A percentile compares a stretch with the other conserved stretches of the same genome.
phyloP scores from a whole-genome alignment of 2,113 vertebrate genomes.

The Prietella phreatophila region DNA sequence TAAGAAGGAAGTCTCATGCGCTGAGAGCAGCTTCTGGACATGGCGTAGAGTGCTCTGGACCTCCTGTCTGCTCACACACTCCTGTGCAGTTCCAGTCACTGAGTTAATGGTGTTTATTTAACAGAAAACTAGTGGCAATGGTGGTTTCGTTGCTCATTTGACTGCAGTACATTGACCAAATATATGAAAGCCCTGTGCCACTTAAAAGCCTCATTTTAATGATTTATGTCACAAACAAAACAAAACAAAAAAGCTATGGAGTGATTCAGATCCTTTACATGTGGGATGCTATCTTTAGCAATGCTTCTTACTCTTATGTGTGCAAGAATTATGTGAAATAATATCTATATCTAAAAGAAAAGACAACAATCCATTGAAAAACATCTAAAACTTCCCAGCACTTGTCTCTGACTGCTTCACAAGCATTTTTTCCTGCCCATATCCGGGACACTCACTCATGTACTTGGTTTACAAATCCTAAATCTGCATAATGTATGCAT shows the following conservation, averaged over 20 bases:
- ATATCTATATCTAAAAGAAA: background rate
- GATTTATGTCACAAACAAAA: background rate
- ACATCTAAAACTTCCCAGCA: background rate
- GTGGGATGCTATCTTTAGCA: background rate
- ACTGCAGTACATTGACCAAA: background rate
- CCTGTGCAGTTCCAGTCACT: slow-evolving; percentile 57
- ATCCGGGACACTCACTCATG: background rate
- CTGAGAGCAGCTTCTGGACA: slow-evolving; percentile 78
- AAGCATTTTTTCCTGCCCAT: background rate
- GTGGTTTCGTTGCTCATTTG: background rate
- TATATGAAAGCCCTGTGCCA: background rate
- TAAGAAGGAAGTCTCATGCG: slow-evolving; percentile 75
- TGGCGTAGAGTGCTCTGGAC: slow-evolving; percentile 66
- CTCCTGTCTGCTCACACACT: slow-evolving; percentile 71
- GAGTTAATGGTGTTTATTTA: background rate
- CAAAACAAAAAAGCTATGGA: background rate
- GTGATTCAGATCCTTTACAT: background rate
- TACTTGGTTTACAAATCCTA: background rate
- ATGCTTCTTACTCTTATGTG: background rate
- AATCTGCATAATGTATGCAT: background rate
- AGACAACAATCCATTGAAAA: background rate
- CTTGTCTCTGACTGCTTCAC: background rate
- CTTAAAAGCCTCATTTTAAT: background rate
- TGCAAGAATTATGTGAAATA: too few relatives aligned
- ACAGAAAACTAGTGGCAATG: background rate